These are phyloP conservation scores for Drosophila paucipuncta DNA, from an alignment of 2,888 invertebrate species.

Conservation along the genomic window DNA sequence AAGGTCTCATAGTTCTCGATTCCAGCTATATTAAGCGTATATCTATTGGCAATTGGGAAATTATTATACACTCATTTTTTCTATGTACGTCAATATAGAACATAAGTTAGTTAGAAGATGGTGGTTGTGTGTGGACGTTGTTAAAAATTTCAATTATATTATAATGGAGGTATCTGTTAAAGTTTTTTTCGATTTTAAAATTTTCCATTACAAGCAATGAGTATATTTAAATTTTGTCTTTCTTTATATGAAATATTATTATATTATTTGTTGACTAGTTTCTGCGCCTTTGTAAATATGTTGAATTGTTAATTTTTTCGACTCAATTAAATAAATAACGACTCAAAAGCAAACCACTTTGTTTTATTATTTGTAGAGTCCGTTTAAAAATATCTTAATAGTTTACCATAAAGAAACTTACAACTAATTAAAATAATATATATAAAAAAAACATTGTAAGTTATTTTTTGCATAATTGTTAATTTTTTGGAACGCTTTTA, in stretches of 20 bases:
- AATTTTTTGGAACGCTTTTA: not conserved
- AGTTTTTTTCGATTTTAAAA: not conserved
- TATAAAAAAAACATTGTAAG: no score
- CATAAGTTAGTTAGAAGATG: not conserved
- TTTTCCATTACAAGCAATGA: not conserved
- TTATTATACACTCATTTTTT: constrained; percentile 35
- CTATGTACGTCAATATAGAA: not conserved
- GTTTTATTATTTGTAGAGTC: no score
- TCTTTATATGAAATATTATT: not conserved
- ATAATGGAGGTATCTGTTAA: not conserved
- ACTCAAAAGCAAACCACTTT: no score
- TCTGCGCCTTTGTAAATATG: not conserved
- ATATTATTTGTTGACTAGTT: not conserved
- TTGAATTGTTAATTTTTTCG: not conserved
- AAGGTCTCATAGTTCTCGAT: constrained; percentile 92
- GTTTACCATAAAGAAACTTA: no score
- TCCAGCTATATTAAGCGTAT: constrained; percentile 91
- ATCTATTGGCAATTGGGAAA: constrained; percentile 84
- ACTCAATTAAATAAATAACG: no score
- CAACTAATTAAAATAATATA: no score
- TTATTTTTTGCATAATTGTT: not conserved
- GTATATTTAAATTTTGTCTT: not conserved
- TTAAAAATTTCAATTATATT: not conserved
- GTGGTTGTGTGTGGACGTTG: not conserved
- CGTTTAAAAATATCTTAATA: no score